Evolutionary conservation across 2,888 invertebrate genomes (phyloP).

Genomic region (Sarcophaga variegata): DNA sequence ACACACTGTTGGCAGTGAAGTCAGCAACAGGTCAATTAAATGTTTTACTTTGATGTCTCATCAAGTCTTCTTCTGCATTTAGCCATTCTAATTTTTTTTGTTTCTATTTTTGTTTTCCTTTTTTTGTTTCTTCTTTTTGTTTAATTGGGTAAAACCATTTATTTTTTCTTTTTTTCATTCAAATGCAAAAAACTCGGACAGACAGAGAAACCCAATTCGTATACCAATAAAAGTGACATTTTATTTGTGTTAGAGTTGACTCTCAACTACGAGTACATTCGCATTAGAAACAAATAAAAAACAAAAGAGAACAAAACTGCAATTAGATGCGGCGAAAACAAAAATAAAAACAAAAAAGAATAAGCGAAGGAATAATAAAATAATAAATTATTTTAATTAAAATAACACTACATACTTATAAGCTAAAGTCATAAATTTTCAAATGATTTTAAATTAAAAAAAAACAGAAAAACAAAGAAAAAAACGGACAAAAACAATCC

Average conservation of each 20-base stretch:
- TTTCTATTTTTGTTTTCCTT: too few species aligned
- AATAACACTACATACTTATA: slow-evolving; percentile 51
- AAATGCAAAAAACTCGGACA: not conserved
- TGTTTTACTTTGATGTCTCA: not conserved
- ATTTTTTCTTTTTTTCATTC: not conserved
- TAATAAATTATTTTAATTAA: slow-evolving; percentile 70
- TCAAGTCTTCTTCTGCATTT: not conserved
- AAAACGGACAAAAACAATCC: slow-evolving; percentile 5
- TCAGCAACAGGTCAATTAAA: not conserved
- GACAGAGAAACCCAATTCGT: slow-evolving; percentile 16
- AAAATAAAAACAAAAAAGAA: not conserved
- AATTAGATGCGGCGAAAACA: slow-evolving; percentile 45
- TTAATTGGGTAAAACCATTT: slow-evolving; percentile 40
- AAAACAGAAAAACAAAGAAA: slow-evolving; percentile 18
- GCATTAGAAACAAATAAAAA: slow-evolving; percentile 28
- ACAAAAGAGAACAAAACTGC: slow-evolving; percentile 41
- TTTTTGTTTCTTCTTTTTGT: not conserved
- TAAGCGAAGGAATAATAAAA: slow-evolving; percentile 63
- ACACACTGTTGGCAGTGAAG: not conserved
- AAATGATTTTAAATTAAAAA: slow-evolving; percentile 56
- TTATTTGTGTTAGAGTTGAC: slow-evolving; percentile 28
- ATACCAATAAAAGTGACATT: slow-evolving; percentile 56
- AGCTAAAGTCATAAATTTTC: slow-evolving; percentile 65
- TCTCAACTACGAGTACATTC: not conserved
- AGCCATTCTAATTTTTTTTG: slow-evolving; percentile 36